phyloP scores from a whole-genome alignment of 37 sponge, comb jelly and placozoan species.

The Geodia barretti region DNA sequence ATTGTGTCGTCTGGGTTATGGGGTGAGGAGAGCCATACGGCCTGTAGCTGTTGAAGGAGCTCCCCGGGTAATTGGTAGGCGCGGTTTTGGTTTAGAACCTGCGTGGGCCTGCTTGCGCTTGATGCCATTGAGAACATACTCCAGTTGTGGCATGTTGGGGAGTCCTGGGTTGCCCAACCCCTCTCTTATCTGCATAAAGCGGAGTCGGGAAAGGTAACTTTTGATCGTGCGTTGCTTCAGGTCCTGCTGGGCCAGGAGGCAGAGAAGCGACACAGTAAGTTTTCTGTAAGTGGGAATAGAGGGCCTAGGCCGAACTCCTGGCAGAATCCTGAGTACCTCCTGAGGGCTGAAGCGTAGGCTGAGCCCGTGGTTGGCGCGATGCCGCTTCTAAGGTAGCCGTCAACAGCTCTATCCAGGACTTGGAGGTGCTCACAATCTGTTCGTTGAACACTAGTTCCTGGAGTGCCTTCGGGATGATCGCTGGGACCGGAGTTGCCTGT shows the following conservation, averaged over 20 bases:
- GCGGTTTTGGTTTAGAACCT: no score
- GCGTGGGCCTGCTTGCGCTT: no score
- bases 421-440: constrained; percentile 34
- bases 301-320: not conserved
- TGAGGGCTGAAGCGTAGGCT: constrained; percentile 20
- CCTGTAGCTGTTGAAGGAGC: no score
- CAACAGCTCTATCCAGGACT: constrained; percentile 19
- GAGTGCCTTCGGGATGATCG: not conserved
- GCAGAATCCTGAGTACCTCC: constrained; percentile 24
- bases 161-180: not conserved
- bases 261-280: no score
- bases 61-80: no score
- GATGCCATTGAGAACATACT: no score
- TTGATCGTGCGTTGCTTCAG: not conserved
- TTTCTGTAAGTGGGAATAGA: no score
- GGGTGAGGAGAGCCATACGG: no score
- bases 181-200: not conserved
- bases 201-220: not conserved
- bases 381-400: not conserved
- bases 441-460: not conserved
- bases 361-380: constrained; percentile 23
- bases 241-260: not conserved
- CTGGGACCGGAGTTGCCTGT: not conserved
- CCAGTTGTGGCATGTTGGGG: no score
- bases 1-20: no score